phyloP scores from a whole-genome alignment of 2,888 invertebrate species.

The Ochropleura plecta region DNA sequence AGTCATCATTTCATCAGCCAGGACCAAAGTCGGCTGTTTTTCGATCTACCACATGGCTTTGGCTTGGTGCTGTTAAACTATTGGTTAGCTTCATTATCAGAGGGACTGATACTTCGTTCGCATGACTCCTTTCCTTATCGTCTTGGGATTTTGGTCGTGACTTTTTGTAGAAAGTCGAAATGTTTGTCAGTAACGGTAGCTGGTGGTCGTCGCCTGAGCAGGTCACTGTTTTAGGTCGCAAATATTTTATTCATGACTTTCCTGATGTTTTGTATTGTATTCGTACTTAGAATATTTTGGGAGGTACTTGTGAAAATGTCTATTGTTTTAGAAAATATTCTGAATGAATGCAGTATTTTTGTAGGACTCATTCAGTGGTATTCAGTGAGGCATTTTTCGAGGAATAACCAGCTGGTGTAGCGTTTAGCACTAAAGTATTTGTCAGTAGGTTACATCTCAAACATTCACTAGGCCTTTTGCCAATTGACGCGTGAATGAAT shows the following conservation, averaged over 20 bases:
- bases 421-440: background rate
- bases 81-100: background rate
- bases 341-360: background rate
- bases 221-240: background rate
- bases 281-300: constrained; percentile 1
- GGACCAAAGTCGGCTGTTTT: background rate
- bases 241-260: constrained; percentile 19
- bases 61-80: background rate
- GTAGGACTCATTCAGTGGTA: background rate
- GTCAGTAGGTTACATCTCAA: background rate
- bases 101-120: background rate
- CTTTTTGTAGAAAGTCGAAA: constrained; percentile 19
- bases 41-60: background rate
- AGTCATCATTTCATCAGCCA: background rate
- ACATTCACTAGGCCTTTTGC: background rate
- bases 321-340: constrained; percentile 1
- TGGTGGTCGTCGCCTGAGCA: background rate
- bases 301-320: background rate
- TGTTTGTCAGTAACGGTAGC: constrained; percentile 19
- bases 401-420: background rate
- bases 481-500: background rate
- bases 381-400: background rate
- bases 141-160: constrained; percentile 1
- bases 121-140: background rate
- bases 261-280: background rate